phyloP scores from a whole-genome alignment of 2,113 vertebrate species.

The Eublepharis macularius region DNA sequence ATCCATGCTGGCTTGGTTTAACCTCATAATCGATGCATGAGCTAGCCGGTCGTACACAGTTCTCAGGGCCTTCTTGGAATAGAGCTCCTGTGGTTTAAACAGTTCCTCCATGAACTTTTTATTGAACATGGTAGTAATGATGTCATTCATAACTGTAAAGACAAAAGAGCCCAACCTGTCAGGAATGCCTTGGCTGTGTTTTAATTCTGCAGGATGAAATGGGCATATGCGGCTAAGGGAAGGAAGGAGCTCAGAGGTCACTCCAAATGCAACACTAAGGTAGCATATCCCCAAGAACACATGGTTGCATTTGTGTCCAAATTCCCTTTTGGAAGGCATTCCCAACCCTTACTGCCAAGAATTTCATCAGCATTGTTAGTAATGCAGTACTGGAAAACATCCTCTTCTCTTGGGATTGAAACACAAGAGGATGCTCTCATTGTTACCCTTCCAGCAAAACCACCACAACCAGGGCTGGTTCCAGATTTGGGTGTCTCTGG shows the following conservation, averaged over 20 bases:
- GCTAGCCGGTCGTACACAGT: slow-evolving; percentile 94
- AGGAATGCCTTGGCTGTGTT: not conserved
- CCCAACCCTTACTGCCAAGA: not conserved
- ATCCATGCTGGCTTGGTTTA: slow-evolving; percentile 99
- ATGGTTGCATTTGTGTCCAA: too few species aligned
- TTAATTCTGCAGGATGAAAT: not conserved
- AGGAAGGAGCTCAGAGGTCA: not conserved
- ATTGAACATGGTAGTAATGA: slow-evolving; percentile 98
- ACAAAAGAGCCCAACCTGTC: slow-evolving; percentile 43
- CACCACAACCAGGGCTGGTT: too few species aligned
- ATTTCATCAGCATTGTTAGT: not conserved
- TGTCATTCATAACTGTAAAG: slow-evolving; percentile 96
- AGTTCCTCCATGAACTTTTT: slow-evolving; percentile 95
- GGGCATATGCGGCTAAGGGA: not conserved
- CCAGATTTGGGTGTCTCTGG: too few species aligned
- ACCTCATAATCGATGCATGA: slow-evolving; percentile 97
- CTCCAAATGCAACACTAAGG: not conserved
- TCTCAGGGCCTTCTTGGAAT: slow-evolving; percentile 94
- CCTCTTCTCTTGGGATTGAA: not conserved
- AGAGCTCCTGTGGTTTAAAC: slow-evolving; percentile 97
- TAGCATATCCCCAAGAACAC: not conserved
- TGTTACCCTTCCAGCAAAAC: slow-evolving; percentile 7
- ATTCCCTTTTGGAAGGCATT: not conserved
- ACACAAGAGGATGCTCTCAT: not conserved
- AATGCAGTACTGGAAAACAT: not conserved